Base-by-base conservation (phyloP, 2,888 invertebrate species). In the Scotopteryx bipunctaria region DNA sequence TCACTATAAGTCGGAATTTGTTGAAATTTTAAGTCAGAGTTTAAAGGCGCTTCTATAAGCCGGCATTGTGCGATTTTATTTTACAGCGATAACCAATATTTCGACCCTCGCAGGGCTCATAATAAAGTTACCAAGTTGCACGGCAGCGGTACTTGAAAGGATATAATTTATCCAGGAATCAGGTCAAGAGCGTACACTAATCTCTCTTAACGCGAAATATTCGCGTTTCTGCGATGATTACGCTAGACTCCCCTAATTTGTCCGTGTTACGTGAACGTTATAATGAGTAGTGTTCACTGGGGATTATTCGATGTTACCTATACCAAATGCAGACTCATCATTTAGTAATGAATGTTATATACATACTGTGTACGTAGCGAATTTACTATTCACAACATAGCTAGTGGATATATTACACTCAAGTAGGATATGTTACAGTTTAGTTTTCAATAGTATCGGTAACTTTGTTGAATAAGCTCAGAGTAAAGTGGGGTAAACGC, bases 151-250 rank as follows among this genome's bases (percentile, higher is more conserved):
- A 66, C 70, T 73, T 69, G 65, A 73, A 71, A 64, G 66, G 64
- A 65, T 70, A 71, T 65, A 66, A 67, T 63, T 64, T 64, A 62
- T 66, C 52, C 61, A 59, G 61, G 61, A 76, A 69, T 60, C 61
- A 63, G 76, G 75, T 75, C 75, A 76, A 75, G 74, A 69, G 60
- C 59, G 52, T 46, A 56, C 61, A 63, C 69, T 73, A 73, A 73
- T 73, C 67, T 70, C 57, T 58, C 65, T 55, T 66, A 42, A 56
- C 47, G 50, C 40, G 56, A 52, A 53, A 54, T 60, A 57, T 65
- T 65, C 59, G 61, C 57, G 65, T 59, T 63, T 64, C 62, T 64
- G 66, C 59, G 64, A 67, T 71, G 66, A 72, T 71, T 60, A 57
- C 63, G 37, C 37, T 29, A 27, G 32, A 32, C 46, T 42, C 27